Evolutionary conservation across 2,797 vertebrate genomes (phyloP), one percentile per base, ranked within the genome.

Genomic region (Pachyuromys duprasi): DNA sequence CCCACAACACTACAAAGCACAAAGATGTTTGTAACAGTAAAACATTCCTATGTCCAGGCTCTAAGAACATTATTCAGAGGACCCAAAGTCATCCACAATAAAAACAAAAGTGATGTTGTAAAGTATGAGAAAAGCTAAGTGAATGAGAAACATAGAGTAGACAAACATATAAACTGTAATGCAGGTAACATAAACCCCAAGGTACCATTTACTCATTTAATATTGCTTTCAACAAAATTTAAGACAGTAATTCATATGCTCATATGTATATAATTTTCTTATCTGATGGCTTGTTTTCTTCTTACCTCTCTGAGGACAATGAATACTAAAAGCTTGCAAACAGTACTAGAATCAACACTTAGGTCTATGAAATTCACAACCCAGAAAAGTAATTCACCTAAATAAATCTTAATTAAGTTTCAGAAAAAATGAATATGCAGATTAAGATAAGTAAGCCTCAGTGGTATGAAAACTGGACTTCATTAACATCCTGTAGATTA

Each of bases 21-120:
- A 86, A 57, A 91, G 91, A 70, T 83, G 91, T 93, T 90, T 93
- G 42, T 80, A 74, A 92, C 79, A 93, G 79, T 53, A 36, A 78
- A 79, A 11, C 9, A 86, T 75, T 81, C 18, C 8, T 62, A 17
- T 95, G 13, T 82, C 53, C 22, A 93, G 26, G 5, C 89, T 36
- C 13, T 67, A 78, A 74, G 53, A 78, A 31, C 14, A 69, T 88
- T 72, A 45, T 60, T 36, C 67, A 55, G 45, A 24, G 36, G 2
- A 18, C 65, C 28, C 49, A 76, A 83, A 70, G 45, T 65, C 45
- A 94, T 72, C 55, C 20, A 81, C 36, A 28, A 93, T 70, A 90
- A 91, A 53, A 89, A 14, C 13, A 88, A 53, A 76, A 57, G 17
- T 97, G 31, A 33, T 39, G 18, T 39, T 90, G 15, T 17, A 88